Evolutionary conservation across 2,113 vertebrate genomes (phyloP).

Genomic region (Gymnobelideus leadbeateri): DNA sequence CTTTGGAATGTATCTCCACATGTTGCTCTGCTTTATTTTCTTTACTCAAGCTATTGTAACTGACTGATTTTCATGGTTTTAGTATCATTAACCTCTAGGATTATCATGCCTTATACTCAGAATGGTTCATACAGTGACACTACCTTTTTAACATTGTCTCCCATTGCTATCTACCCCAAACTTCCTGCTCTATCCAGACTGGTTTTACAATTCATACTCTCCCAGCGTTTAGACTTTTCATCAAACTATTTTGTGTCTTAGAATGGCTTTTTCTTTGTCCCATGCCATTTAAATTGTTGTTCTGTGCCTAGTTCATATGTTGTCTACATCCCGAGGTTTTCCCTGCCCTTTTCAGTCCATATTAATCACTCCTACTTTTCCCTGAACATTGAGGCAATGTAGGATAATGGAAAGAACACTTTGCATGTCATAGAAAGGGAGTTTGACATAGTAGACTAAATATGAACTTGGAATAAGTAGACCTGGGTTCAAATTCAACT

Average conservation of each 20-base stretch:
- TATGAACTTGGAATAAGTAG: not conserved
- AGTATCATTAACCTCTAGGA: not conserved
- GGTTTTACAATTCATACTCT: not conserved
- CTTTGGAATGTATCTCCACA: not conserved
- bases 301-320: not conserved
- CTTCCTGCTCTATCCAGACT: not conserved
- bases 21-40: not conserved
- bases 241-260: not conserved
- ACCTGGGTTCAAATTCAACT: not conserved
- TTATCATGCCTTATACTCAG: not conserved
- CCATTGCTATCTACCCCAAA: not conserved
- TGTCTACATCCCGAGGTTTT: not conserved
- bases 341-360: not conserved
- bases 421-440: not conserved
- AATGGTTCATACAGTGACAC: not conserved
- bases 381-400: not conserved
- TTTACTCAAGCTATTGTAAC: not conserved
- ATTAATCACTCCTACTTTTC: not conserved
- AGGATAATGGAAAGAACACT: not conserved
- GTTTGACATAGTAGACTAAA: not conserved
- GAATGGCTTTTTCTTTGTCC: not conserved
- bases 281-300: not conserved
- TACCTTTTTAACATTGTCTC: not conserved
- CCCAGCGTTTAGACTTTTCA: not conserved
- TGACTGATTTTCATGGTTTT: not conserved